phyloP scores from a whole-genome alignment of 2,797 vertebrate species.

The Eremophila alpestris region DNA sequence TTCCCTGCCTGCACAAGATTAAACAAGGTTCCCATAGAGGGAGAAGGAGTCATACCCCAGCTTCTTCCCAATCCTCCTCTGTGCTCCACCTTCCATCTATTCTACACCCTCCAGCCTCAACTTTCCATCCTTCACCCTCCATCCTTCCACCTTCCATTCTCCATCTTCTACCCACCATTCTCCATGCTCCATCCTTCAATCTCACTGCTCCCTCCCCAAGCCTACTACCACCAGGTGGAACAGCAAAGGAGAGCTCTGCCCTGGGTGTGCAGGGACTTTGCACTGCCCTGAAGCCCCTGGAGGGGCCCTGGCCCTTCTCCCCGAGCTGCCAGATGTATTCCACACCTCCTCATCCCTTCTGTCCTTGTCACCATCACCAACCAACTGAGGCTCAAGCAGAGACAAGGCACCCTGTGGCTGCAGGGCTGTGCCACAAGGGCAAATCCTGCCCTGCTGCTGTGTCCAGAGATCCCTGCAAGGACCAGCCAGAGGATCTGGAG shows the following conservation, averaged over 20 bases:
- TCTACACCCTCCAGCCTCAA: background rate
- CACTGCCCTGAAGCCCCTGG: background rate
- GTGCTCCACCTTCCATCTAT: background rate
- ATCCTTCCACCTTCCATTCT: background rate
- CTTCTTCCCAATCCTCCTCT: background rate
- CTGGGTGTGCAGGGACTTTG: background rate
- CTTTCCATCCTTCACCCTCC: background rate
- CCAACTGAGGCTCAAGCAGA: background rate
- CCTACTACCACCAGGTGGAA: background rate
- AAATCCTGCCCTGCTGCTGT: background rate
- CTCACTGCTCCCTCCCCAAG: background rate
- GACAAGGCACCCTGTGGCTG: background rate
- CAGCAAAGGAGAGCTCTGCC: background rate
- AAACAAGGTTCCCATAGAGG: accelerated
- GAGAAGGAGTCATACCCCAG: background rate
- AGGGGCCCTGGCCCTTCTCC: background rate
- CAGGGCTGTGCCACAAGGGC: background rate
- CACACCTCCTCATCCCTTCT: background rate
- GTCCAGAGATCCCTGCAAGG: background rate
- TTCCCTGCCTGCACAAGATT: background rate
- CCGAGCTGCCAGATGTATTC: background rate
- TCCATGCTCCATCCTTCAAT: background rate
- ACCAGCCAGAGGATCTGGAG: background rate
- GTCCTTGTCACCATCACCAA: background rate
- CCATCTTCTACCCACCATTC: background rate